These are phyloP conservation scores for Microtus obscurus DNA, from an alignment of 2,797 vertebrate species.

Conservation along the genomic window DNA sequence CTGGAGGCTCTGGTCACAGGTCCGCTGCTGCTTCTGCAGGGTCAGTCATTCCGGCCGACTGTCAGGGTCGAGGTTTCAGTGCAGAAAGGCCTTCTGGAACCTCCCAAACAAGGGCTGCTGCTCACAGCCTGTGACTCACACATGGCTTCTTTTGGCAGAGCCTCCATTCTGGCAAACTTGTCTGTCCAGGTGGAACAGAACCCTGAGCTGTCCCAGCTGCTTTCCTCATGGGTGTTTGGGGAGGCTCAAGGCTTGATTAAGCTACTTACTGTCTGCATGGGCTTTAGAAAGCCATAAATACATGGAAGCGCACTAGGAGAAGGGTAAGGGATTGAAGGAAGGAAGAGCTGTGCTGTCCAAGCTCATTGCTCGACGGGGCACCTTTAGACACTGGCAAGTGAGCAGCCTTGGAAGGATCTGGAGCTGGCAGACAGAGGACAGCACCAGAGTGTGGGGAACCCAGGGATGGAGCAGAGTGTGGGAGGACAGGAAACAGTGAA, in stretches of 20 bases:
- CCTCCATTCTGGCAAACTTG: neutral
- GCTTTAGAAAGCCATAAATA: neutral
- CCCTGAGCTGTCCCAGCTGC: neutral
- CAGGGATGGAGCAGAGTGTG: neutral
- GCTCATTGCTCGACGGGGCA: neutral
- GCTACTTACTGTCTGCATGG: neutral
- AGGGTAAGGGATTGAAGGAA: neutral
- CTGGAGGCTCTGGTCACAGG: neutral
- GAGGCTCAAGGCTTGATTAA: neutral
- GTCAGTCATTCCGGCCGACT: neutral
- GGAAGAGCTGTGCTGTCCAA: neutral
- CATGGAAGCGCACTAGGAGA: neutral
- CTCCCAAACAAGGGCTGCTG: neutral
- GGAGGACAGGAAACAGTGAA: neutral
- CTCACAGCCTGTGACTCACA: neutral
- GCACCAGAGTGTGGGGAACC: neutral
- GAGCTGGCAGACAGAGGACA: neutral
- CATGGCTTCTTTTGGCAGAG: too few species aligned
- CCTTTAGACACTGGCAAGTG: neutral
- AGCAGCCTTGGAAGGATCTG: neutral
- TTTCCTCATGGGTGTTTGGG: neutral
- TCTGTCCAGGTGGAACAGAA: too few species aligned
- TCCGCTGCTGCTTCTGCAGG: neutral
- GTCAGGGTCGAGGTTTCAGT: neutral
- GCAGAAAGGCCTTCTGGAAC: slow-evolving; percentile 33